These are phyloP conservation scores for Copsychus sechellarum DNA, from an alignment of 2,113 vertebrate genomes.

Conservation along the genomic window DNA sequence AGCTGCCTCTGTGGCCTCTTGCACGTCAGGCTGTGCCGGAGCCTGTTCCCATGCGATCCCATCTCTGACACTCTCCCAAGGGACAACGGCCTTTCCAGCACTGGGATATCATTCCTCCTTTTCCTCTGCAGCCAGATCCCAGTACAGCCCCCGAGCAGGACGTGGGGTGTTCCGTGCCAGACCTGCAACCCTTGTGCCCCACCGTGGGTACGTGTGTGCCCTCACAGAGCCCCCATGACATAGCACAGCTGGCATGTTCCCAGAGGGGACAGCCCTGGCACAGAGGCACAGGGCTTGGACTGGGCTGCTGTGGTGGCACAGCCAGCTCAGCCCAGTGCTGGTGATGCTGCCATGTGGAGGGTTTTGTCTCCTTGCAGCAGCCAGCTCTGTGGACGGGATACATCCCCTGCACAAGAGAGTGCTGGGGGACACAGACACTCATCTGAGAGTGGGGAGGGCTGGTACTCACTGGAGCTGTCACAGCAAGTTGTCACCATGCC, in stretches of 20 bases:
- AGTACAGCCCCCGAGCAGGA: neutral
- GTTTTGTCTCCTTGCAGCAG: accelerated
- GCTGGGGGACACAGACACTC: accelerated
- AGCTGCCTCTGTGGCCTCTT: neutral
- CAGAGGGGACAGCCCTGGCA: neutral
- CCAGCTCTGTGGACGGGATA: neutral
- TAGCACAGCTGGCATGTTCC: neutral
- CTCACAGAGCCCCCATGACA: neutral
- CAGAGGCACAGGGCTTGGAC: neutral
- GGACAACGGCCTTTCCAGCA: neutral
- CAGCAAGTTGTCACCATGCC: neutral
- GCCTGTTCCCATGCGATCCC: neutral
- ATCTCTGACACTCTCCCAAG: neutral
- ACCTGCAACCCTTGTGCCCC: neutral
- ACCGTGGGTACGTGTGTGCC: accelerated
- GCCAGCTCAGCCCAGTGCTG: neutral
- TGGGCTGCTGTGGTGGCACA: neutral
- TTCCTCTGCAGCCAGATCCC: neutral
- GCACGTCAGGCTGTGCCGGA: neutral
- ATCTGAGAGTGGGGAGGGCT: neutral
- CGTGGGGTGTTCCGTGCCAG: neutral
- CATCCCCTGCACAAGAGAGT: neutral
- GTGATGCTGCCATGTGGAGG: accelerated
- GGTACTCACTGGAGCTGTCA: neutral
- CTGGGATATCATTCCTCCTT: neutral